Base-by-base conservation (phyloP, 64 coral and sea anemone species). In the Pocillopora damicornis region DNA sequence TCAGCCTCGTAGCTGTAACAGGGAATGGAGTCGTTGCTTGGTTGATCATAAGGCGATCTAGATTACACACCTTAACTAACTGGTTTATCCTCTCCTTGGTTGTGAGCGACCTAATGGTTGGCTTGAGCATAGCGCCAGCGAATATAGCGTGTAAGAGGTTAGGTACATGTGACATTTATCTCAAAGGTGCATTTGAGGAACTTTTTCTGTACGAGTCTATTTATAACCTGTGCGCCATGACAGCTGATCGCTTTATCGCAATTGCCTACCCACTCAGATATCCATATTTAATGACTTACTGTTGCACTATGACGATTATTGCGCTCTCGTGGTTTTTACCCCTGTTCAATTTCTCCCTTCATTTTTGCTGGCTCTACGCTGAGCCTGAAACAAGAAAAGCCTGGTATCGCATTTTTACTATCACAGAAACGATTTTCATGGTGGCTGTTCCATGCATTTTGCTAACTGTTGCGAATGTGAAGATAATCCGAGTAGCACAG, bases 151-250 rank as follows among this genome's bases (percentile, higher is more conserved):
- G 90, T 57, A 64, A 71, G 11, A 71, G 78, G 74, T 75, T 79
- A 37, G 14, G 37, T 13, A 45, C 71, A 51, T 92, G 90, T 59
- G 69, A 92, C 26, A 15, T 72, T 51, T 67, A 68, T 25, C 59
- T 87, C 1, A 15, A 73, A 23, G 15, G 64, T 34, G 22, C 73
- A 13, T 80, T 92, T 22, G 35, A 69, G 60, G 90, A 92, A 38
- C 76, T 92, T 6, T 74, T 92, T 9, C 22, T 92, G 4, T 92
- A 88, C 59, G 87, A 77, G 66, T 92, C 90, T 58, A 63, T 92
- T 4, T 87, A 45, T 69, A 92, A 88, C 34, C 76, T 81, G 25
- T 88, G 62, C 74, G 90, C 61, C 9, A 64, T 92, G 18, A 75
- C 90, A 37, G 62, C 73, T 0, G 86, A 92, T 57, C 63, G 85